A percentile compares a stretch with the other conserved stretches of the same genome.
Conservation (phyloP, 2,888 invertebrate genomes). For the Pollenia amentaria region DNA sequence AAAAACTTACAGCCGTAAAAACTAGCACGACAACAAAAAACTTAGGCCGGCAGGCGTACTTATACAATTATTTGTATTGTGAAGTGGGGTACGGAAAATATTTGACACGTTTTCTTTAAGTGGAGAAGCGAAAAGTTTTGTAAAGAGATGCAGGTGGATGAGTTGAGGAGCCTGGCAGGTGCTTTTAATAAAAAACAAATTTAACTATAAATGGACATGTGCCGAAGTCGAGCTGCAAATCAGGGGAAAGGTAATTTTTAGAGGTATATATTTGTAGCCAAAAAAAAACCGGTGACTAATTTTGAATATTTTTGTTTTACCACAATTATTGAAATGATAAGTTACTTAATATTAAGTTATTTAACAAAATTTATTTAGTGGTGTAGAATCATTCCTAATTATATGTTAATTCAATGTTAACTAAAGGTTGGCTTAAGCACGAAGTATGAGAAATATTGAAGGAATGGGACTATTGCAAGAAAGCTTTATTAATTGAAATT, state of each 20-base stretch:
- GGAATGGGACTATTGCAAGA: too few relatives aligned
- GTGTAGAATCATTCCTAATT: too few relatives aligned
- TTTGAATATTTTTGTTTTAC: too few relatives aligned
- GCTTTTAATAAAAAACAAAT: neutral
- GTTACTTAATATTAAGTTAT: too few relatives aligned
- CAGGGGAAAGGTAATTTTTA: neutral
- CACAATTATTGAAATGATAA: too few relatives aligned
- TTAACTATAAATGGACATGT: conserved; percentile 9
- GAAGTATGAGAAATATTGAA: too few relatives aligned
- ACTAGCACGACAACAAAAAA: neutral
- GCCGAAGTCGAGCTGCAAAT: conserved; percentile 19
- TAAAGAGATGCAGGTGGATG: neutral
- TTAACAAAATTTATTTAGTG: too few relatives aligned
- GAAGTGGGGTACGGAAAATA: neutral
- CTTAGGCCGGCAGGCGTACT: neutral
- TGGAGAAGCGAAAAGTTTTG: neutral
- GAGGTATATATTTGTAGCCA: too few relatives aligned
- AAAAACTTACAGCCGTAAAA: neutral
- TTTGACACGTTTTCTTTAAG: conserved; percentile 25
- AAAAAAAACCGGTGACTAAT: too few relatives aligned
- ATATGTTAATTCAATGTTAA: too few relatives aligned
- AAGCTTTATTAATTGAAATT: too few relatives aligned
- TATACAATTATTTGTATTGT: neutral
- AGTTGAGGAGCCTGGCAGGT: neutral
- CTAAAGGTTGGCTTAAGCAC: too few relatives aligned